These are phyloP conservation scores for Lepus timidus DNA, from an alignment of 2,113 vertebrate genomes.

Conservation along the genomic window DNA sequence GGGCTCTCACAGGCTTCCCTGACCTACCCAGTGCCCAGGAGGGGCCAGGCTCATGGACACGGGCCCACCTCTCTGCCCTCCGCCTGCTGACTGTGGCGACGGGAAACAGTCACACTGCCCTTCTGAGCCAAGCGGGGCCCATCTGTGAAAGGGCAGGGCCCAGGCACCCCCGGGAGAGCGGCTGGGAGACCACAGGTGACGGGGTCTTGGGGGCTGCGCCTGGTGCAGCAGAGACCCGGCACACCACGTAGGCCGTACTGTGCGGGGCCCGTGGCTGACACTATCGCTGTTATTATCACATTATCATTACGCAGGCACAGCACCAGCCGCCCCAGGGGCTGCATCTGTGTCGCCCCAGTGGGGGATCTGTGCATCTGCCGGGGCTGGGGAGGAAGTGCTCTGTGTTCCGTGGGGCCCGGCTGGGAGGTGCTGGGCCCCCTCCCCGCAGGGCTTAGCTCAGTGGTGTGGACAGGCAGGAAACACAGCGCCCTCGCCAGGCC, in stretches of 20 bases:
- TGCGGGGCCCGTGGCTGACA: too few relatives aligned
- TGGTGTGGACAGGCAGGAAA: background rate
- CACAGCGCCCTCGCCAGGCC: background rate
- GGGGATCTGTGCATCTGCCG: background rate
- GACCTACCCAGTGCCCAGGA: too few relatives aligned
- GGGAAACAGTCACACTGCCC: accelerated
- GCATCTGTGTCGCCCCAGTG: background rate
- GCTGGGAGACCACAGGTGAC: background rate
- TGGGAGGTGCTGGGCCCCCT: background rate
- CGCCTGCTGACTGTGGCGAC: too few relatives aligned
- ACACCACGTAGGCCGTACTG: too few relatives aligned
- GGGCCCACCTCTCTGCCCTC: background rate
- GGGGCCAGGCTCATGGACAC: too few relatives aligned
- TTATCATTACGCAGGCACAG: background rate
- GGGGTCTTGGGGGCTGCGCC: accelerated
- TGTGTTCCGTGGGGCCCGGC: background rate
- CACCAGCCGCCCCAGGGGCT: background rate
- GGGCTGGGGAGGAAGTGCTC: too few relatives aligned
- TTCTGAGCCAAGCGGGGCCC: background rate
- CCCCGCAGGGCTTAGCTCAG: background rate
- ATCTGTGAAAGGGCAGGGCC: accelerated
- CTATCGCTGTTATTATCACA: too few relatives aligned
- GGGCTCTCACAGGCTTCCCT: too few relatives aligned
- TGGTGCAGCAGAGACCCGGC: accelerated
- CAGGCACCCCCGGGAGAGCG: accelerated